phyloP scores from a whole-genome alignment of 2,888 invertebrate genomes.

The Oxyscelio sp. region DNA sequence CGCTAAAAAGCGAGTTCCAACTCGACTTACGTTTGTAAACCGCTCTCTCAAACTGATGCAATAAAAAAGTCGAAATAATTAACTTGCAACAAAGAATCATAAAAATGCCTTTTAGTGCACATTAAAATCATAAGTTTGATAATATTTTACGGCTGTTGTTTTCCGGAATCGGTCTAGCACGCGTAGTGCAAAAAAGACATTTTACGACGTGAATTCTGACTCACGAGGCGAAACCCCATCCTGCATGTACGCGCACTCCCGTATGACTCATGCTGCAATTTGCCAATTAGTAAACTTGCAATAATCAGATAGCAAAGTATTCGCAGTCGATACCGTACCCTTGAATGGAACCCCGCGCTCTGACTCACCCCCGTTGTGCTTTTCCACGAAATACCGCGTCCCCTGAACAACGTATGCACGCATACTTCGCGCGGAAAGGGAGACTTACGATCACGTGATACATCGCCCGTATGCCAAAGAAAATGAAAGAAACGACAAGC shows the following conservation, averaged over 20 bases:
- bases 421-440: conserved; percentile 65
- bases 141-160: conserved; percentile 51
- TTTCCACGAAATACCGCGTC: conserved; percentile 70
- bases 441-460: too few species aligned
- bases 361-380: conserved; percentile 66
- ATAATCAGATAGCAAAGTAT: conserved; percentile 83
- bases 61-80: conserved; percentile 53
- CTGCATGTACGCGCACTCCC: not conserved
- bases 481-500: conserved; percentile 60
- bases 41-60: conserved; percentile 19
- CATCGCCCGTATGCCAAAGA: conserved; percentile 25
- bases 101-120: conserved; percentile 48
- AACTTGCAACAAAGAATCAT: conserved; percentile 45
- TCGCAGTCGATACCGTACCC: too few species aligned
- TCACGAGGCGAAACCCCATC: conserved; percentile 34
- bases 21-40: not conserved
- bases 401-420: conserved; percentile 61
- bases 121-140: conserved; percentile 48
- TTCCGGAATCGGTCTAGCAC: conserved; percentile 27
- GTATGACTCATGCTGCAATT: conserved; percentile 84
- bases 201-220: conserved; percentile 55
- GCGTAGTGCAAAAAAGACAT: conserved; percentile 23
- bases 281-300: conserved; percentile 84
- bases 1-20: not conserved
- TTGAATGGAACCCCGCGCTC: too few species aligned